Percentiles rank a stretch among this genome's conserved stretches.
These are phyloP conservation scores for Micropterix aruncella DNA, from an alignment of 2,888 invertebrate species.

Conservation along the genomic window DNA sequence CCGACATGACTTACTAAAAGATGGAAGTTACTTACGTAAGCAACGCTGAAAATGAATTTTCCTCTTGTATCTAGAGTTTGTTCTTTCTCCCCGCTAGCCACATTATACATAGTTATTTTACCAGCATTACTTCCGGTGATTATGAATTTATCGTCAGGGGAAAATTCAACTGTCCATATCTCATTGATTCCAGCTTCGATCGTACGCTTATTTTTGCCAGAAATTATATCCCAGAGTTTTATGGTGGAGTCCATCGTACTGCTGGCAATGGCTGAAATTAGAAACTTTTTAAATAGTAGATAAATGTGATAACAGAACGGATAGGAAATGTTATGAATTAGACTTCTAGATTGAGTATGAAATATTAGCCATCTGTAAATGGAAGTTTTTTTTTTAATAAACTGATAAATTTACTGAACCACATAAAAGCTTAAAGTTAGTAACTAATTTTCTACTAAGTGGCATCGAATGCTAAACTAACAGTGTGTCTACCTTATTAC, in stretches of 20 bases:
- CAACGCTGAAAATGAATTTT: constrained; percentile 90
- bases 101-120: constrained; percentile 83
- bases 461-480: no score
- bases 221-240: constrained; percentile 79
- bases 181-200: constrained; percentile 89
- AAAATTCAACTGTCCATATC: constrained; percentile 92
- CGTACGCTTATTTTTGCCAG: constrained; percentile 72
- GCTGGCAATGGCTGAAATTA: constrained; percentile 76
- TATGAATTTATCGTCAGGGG: constrained; percentile 85
- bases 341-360: no score
- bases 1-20: no score
- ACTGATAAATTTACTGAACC: no score
- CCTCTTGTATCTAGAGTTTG: constrained; percentile 88
- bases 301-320: no score
- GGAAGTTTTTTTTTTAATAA: no score
- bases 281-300: no score
- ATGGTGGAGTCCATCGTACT: constrained; percentile 90
- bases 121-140: constrained; percentile 91
- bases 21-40: constrained; percentile 69
- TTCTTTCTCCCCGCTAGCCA: constrained; percentile 81
- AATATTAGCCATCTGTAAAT: no score
- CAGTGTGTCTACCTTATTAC: no score
- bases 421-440: no score
- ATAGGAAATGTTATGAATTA: no score
- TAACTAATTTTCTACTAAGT: no score